Base-by-base conservation (phyloP, 37 sponge, comb jelly and placozoan species). In the Aplysina aerophoba region DNA sequence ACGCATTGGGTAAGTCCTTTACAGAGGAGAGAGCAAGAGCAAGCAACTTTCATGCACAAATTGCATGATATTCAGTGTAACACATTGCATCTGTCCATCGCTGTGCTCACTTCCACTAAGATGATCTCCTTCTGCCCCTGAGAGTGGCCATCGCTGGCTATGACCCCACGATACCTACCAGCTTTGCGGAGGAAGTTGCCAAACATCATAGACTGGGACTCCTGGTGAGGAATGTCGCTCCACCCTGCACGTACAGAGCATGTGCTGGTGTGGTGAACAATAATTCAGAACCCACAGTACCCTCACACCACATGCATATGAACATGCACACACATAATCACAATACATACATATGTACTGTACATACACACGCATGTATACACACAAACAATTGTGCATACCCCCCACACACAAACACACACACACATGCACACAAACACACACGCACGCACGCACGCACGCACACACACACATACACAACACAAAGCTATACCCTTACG, bases 1-100 rank as follows among this genome's bases (percentile, higher is more conserved):
- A 95, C 20, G 75, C 96, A 90, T 95, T 95, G 11, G 96, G 96
- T 69, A 93, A 85, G 21, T 95, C 96, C 96, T 95, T 54, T 17
- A 88, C 4, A 21, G 40, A 28, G 40, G 17, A 31, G 27, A 56
- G 39, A 20, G 0, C 21, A 39, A 22, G 69, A 30, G 80, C 79
- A 62, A 31, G n/a, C n/a, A n/a, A n/a, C n/a, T 81, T 8, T 54
- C 20, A 13, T 6, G n/a, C 50, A n/a, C n/a, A n/a, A n/a, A n/a
- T n/a, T n/a, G n/a, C n/a, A n/a, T n/a, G n/a, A n/a, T n/a, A n/a
- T n/a, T n/a, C n/a, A n/a, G n/a, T n/a, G n/a, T n/a, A n/a, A 79
- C 50, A 44, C 8, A 11, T 8, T 44, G 3, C 50, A 44, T 44
- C 50, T 44, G 6, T 44, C n/a, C n/a, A n/a, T n/a, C n/a, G 50